Base-by-base conservation (phyloP, 2,888 invertebrate genomes). In the Cheilosia pagana region DNA sequence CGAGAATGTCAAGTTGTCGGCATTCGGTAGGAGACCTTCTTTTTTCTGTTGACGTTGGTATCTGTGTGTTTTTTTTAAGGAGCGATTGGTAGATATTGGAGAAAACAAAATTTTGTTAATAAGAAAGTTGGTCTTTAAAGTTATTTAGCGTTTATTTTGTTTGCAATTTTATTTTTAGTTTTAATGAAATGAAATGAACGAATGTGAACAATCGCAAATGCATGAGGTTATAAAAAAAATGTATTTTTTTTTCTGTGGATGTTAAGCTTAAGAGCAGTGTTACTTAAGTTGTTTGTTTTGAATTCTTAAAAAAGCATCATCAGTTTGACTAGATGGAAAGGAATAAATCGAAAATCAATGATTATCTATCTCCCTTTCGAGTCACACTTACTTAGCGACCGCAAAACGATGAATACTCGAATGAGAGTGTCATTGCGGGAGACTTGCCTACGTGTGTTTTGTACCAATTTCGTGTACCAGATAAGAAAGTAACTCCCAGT, bases 1-100 rank as follows among this genome's bases (percentile, higher is more conserved):
- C 25, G 92, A 92, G 72, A 92, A 92, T 43, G 92, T 92, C 81
- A 92, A 87, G 79, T 92, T 92, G 60, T 92, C 92, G 21, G 91
- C 90, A 87, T 91, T 91, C 35, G 92, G 91, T 10, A 92, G 81
- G 14, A 92, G 88, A 19, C 92, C 92, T 87, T 92, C 92, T 63
- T 91, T 90, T 53, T 91, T 90, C 78, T 92, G 92, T 82, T 92
- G 91, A 60, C 89, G 88, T 81, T 92, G 92, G 82, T 92, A 92
- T 88, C 92, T 92, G 52, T 35, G 81, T 65, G 50, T 55, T n/a
- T 28, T 28, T 28, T 28, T 28, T 28, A 8, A 1, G 55, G 23
- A 45, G 41, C 43, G 48, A 63, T 60, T 62, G 60, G 31, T 23
- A 62, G 60, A 23, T 23, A 62, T 71, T 62, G 28, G 25, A 57